These are phyloP conservation scores for Rutilus rutilus DNA, from an alignment of 2,113 vertebrate species.

Conservation along the genomic window DNA sequence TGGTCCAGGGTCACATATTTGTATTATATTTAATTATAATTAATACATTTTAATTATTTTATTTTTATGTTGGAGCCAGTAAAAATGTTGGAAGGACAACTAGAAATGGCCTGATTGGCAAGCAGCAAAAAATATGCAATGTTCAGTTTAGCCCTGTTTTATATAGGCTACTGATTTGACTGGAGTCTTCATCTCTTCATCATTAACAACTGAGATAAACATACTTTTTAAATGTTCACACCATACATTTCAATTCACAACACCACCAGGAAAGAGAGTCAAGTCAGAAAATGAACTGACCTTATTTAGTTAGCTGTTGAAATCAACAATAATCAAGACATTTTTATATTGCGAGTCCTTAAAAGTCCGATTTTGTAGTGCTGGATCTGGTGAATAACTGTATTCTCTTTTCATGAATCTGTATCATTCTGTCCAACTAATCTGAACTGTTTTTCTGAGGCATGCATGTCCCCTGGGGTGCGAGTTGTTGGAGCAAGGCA, in stretches of 20 bases:
- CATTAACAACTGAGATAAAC: neutral
- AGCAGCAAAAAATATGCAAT: too few relatives aligned
- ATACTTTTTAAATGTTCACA: neutral
- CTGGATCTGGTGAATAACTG: neutral
- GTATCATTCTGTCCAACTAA: neutral
- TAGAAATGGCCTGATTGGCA: too few relatives aligned
- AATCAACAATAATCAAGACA: neutral
- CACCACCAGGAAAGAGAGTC: neutral
- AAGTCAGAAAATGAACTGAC: neutral
- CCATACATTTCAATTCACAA: neutral
- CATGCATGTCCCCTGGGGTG: slow-evolving; percentile 19
- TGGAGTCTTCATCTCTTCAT: too few relatives aligned
- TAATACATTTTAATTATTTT: too few relatives aligned
- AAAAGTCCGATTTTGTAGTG: neutral
- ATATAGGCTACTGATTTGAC: too few relatives aligned
- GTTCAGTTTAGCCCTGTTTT: too few relatives aligned
- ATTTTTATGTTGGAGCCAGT: too few relatives aligned
- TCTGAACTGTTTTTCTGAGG: slow-evolving; percentile 2
- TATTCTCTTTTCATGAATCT: neutral
- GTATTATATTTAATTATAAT: too few relatives aligned
- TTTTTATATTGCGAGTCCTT: neutral
- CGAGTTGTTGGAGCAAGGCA: slow-evolving; percentile 55
- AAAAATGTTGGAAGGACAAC: too few relatives aligned
- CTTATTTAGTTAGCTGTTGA: neutral
- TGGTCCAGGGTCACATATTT: too few relatives aligned